Base-by-base conservation (phyloP, 1,140 invertebrate genomes). In the Nephotettix cincticeps region DNA sequence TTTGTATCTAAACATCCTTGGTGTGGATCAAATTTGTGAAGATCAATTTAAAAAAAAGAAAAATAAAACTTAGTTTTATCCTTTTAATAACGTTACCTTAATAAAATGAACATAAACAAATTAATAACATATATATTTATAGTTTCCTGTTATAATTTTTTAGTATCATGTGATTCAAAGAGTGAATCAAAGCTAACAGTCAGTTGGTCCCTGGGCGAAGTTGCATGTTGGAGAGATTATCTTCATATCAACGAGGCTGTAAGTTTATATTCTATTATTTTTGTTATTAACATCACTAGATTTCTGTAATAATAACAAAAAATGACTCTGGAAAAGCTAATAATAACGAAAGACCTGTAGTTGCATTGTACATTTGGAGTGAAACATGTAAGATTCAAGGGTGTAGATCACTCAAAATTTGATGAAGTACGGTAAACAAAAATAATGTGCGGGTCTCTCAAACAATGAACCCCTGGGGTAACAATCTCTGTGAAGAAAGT, bases 191-290 rank as follows among this genome's bases (percentile, higher is more conserved):
- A 17, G 29, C 17, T 64, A 6, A 19, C 30, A 36, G 28, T 64
- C 4, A 19, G 3, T 28, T 64, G 61, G 61, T 32, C 28, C n/a
- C 14, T 64, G 19, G 30, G 28, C 6, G 61, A 64, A 64, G 61
- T 64, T 6, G 30, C 61, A 13, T 64, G 61, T 64, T 64, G 61
- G 61, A 28, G 61, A 64, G 61, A 64, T n/a, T 64, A 30, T n/a
- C 29, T 64, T n/a, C 27, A 72, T 71, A 40, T 73, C 40, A 65
- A 30, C 68, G 36, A 43, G 23, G 56, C 27, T 19, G 43, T 73
- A 36, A n/a, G 29, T 70, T 66, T 65, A 9, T 40, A 40, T 17
- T 6, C 6, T 9, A 40, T 40, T 40, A 9, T 17, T 9, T 17
- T 9, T 17, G 6, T 40, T 40, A 40, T 40, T 6, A 40, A 40